A percentile compares a stretch with the other conserved stretches of the same genome.
Conservation (phyloP, 2,113 vertebrate genomes). For the Gasterosteus nipponicus region DNA sequence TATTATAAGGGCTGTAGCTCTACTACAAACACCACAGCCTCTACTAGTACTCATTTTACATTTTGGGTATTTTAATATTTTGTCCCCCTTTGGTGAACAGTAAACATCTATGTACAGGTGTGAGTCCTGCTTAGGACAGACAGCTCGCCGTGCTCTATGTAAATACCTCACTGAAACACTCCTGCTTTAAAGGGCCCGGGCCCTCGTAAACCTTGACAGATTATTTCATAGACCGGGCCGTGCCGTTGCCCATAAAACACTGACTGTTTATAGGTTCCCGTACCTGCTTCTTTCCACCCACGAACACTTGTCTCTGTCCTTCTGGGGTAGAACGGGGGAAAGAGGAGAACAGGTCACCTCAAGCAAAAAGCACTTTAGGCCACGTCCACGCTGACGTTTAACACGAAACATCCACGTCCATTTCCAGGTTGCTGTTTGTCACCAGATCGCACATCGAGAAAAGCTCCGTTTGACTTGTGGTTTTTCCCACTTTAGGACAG, state of each 20-base stretch:
- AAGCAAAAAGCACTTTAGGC: constrained; percentile 25
- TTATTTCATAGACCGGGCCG: too few species aligned
- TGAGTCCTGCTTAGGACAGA: constrained; percentile 29
- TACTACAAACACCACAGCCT: not conserved
- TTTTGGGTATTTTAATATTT: not conserved
- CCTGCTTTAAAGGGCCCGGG: constrained; percentile 56
- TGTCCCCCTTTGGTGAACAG: constrained; percentile 19
- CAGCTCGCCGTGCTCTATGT: constrained; percentile 62
- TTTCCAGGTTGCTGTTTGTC: constrained; percentile 5
- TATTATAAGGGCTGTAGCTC: not conserved
- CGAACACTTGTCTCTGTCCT: constrained; percentile 63
- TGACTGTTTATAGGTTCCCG: constrained; percentile 62
- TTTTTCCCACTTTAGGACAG: not conserved
- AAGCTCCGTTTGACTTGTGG: constrained; percentile 8
- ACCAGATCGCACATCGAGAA: constrained; percentile 5
- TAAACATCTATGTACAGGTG: not conserved
- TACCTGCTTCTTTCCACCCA: constrained; percentile 49
- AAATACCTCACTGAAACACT: constrained; percentile 74
- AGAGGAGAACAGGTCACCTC: constrained; percentile 10
- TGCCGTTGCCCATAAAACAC: constrained; percentile 58
- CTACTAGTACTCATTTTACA: not conserved
- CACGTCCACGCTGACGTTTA: not conserved
- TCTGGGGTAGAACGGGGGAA: constrained; percentile 21
- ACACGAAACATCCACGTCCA: not conserved
- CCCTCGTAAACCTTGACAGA: constrained; percentile 71